phyloP scores from a whole-genome alignment of 2,113 vertebrate genomes.

The Labeo catla region DNA sequence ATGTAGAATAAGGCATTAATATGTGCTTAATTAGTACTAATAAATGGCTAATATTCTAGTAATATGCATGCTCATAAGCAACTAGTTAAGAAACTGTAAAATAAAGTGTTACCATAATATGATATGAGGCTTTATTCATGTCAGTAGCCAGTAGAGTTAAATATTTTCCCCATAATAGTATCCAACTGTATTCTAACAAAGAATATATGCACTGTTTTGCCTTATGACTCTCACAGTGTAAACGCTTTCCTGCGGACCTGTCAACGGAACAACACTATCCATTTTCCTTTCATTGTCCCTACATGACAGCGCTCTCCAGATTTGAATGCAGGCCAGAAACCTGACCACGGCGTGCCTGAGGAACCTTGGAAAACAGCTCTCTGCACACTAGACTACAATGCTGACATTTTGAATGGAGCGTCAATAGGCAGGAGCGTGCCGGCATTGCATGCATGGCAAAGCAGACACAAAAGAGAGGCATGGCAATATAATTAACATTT shows the following conservation, averaged over 20 bases:
- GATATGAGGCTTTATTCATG: neutral
- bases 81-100: no score
- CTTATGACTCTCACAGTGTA: neutral
- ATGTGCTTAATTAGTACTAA: no score
- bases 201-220: neutral
- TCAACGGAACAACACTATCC: slow-evolving; percentile 1
- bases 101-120: neutral
- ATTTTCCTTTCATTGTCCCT: slow-evolving; percentile 28
- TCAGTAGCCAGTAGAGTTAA: neutral
- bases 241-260: neutral
- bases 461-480: slow-evolving; percentile 64
- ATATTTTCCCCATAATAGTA: neutral
- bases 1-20: no score
- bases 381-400: slow-evolving; percentile 36
- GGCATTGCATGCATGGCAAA: slow-evolving; percentile 57
- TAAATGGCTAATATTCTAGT: no score
- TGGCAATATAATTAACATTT: slow-evolving; percentile 73
- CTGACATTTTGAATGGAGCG: slow-evolving; percentile 48
- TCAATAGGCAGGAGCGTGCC: slow-evolving; percentile 58
- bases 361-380: slow-evolving; percentile 14
- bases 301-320: slow-evolving; percentile 5
- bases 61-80: no score
- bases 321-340: slow-evolving; percentile 27
- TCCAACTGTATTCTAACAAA: neutral
- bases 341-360: slow-evolving; percentile 15